phyloP scores from a whole-genome alignment of 2,113 vertebrate species.

The Scomber japonicus region DNA sequence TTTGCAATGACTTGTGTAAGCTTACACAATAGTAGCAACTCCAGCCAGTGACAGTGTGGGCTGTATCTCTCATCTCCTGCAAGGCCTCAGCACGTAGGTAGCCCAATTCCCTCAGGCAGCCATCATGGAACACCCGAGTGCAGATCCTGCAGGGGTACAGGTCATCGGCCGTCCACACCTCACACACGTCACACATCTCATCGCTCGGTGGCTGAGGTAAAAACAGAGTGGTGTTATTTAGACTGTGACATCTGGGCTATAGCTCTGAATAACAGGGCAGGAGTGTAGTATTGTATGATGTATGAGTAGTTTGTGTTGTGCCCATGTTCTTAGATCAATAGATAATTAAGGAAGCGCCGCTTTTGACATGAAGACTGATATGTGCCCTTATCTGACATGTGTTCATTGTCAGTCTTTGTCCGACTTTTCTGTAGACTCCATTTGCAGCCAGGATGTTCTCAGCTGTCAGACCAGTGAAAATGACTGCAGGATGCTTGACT shows the following conservation, averaged over 20 bases:
- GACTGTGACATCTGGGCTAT: neutral
- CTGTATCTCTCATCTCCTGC: conserved; percentile 89
- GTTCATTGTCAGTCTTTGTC: neutral
- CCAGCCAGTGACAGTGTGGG: conserved; percentile 93
- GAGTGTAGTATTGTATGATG: neutral
- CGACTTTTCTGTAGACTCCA: neutral
- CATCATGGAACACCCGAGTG: conserved; percentile 94
- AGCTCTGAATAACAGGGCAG: neutral
- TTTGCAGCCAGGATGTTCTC: conserved; percentile 17
- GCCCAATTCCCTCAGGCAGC: conserved; percentile 95
- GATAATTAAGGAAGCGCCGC: neutral
- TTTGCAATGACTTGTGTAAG: conserved; percentile 21
- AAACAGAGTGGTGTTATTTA: neutral
- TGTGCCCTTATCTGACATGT: neutral
- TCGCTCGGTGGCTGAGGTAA: conserved; percentile 87
- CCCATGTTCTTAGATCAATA: neutral
- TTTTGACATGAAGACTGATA: neutral
- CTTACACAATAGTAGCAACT: conserved; percentile 99
- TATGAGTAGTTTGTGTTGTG: neutral
- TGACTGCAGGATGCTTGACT: conserved; percentile 19
- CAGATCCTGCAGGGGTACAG: conserved; percentile 94
- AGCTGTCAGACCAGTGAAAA: conserved; percentile 36
- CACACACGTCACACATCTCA: conserved; percentile 96
- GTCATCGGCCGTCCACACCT: conserved; percentile 97
- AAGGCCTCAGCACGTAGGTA: conserved; percentile 88